Evolutionary conservation across 1,140 invertebrate species (phyloP), one percentile per base, ranked within the genome.

Genomic region (Drosophila pseudoobscura): DNA sequence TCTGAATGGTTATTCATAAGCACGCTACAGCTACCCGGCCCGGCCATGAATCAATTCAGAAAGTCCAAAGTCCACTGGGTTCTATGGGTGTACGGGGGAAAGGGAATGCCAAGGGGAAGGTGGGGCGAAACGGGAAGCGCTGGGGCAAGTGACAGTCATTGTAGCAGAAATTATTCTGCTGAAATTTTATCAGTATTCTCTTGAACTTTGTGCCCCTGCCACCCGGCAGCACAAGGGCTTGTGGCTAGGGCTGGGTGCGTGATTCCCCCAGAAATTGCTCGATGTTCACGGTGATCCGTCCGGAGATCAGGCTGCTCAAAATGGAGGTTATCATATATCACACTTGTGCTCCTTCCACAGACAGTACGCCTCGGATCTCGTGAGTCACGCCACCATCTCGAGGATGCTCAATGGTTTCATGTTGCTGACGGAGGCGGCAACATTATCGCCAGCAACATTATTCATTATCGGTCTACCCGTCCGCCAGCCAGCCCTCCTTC

Each of bases 391-490:
- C n/a, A 15, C 41, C 68, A 71, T 22, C 35, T 11, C 71, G 47
- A 9, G 13, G 20, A 8, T 9, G 1, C 15, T 24, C 3, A n/a
- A 57, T 41, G 62, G 59, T 43, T 61, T 43, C 53, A 55, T 82
- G 50, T 64, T 66, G 53, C 75, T 75, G 75, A 75, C 56, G 41
- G 73, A 51, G 80, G 76, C 76, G 77, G 72, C 72, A 76, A 85
- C 80, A 85, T 84, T 84, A 84, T 84, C 80, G 63, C 80, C 71
- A 52, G 76, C 76, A 80, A 85, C 80, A 80, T 85, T 84, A 84
- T 84, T 84, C 80, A 84, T 84, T 84, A 84, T 84, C 80, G 76
- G 52, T 75, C 46, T 75, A 55, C 79, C 59, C 44, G 20, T 8
- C 31, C 15, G 46, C 41, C 39, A 5, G 3, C 9, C 13, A 4